phyloP scores from a whole-genome alignment of 1,140 invertebrate species.

The Eumeta japonica region DNA sequence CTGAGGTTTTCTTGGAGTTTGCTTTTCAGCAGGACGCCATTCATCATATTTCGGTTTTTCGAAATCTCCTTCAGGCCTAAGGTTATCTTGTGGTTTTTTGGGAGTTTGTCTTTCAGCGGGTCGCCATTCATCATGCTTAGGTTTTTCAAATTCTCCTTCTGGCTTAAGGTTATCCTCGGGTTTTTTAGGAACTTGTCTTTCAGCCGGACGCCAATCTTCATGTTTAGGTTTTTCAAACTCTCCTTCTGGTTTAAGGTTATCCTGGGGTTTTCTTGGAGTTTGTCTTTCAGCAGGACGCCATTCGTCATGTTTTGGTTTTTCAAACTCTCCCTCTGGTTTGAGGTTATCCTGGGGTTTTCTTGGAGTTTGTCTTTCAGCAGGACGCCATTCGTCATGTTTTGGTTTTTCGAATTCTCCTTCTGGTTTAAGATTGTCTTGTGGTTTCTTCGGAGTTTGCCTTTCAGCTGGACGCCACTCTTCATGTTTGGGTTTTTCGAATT shows the following conservation, averaged over 20 bases:
- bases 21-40: slow-evolving; percentile 43
- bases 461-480: slow-evolving; percentile 44
- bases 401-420: slow-evolving; percentile 67
- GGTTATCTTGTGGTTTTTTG: slow-evolving; percentile 38
- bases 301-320: slow-evolving; percentile 34
- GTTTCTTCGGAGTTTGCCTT: slow-evolving; percentile 40
- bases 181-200: slow-evolving; percentile 27
- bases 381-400: slow-evolving; percentile 54
- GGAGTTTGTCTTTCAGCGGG: slow-evolving; percentile 33
- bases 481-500: slow-evolving; percentile 56
- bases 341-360: slow-evolving; percentile 54
- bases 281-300: slow-evolving; percentile 37
- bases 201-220: slow-evolving; percentile 27
- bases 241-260: slow-evolving; percentile 61
- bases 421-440: slow-evolving; percentile 61
- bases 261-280: slow-evolving; percentile 45
- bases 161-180: slow-evolving; percentile 48
- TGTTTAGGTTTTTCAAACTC: slow-evolving; percentile 50
- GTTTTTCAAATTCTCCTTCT: slow-evolving; percentile 49
- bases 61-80: slow-evolving; percentile 65
- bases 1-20: slow-evolving; percentile 40
- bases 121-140: slow-evolving; percentile 21
- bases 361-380: slow-evolving; percentile 41
- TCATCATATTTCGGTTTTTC: slow-evolving; percentile 42
- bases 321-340: slow-evolving; percentile 58